These are phyloP conservation scores for Trichonephila inaurata DNA, from an alignment of 1,140 invertebrate genomes.

Conservation along the genomic window DNA sequence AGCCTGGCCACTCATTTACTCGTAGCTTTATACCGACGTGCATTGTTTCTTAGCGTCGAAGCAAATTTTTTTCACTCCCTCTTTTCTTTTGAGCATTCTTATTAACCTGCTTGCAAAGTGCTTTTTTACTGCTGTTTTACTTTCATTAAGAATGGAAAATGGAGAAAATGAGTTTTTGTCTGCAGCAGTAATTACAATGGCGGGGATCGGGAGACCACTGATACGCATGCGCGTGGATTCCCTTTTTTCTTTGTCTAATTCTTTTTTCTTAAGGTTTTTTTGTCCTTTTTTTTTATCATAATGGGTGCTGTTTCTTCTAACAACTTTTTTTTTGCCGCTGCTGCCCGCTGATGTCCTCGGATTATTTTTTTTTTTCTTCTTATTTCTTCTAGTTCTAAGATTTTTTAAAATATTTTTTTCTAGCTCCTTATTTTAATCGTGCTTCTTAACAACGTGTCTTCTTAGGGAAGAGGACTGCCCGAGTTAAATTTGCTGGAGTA, in stretches of 20 bases:
- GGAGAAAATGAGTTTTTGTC: slow-evolving; percentile 75
- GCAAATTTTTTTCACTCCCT: not conserved
- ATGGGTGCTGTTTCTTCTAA: slow-evolving; percentile 76
- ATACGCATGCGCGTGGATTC: slow-evolving; percentile 63
- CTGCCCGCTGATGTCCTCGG: slow-evolving; percentile 58
- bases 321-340: slow-evolving; percentile 55
- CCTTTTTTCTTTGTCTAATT: slow-evolving; percentile 64
- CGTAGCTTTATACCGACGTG: slow-evolving; percentile 29
- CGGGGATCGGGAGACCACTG: slow-evolving; percentile 21
- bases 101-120: slow-evolving; percentile 73
- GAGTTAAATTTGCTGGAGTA: slow-evolving; percentile 74
- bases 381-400: not conserved
- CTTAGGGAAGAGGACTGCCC: slow-evolving; percentile 33
- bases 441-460: slow-evolving; percentile 70
- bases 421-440: slow-evolving; percentile 66
- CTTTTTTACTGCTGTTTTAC: slow-evolving; percentile 76
- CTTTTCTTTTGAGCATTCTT: slow-evolving; percentile 57
- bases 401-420: slow-evolving; percentile 27
- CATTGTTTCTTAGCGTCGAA: slow-evolving; percentile 63
- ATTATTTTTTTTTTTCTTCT: slow-evolving; percentile 60
- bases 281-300: slow-evolving; percentile 46
- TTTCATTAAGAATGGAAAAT: slow-evolving; percentile 76
- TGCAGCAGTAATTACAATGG: slow-evolving; percentile 73
- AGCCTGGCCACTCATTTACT: slow-evolving; percentile 23
- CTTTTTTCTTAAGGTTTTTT: not conserved